These are phyloP conservation scores for Thinocorus orbignyianus DNA, from an alignment of 2,113 vertebrate genomes.

Conservation along the genomic window DNA sequence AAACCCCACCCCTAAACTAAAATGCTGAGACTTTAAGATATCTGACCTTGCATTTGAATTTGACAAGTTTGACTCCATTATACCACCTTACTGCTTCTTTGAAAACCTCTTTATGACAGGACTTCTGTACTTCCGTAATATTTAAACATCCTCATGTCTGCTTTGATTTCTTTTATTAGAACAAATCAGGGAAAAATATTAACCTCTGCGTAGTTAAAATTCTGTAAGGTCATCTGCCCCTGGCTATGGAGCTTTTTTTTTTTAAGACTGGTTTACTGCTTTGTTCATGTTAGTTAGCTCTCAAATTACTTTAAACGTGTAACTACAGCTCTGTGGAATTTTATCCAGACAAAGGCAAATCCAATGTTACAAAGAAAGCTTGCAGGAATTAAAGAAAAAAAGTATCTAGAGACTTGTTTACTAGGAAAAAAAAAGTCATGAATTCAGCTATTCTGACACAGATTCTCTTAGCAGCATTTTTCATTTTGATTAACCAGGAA, in stretches of 20 bases:
- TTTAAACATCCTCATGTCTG: not conserved
- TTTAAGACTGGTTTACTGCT: not conserved
- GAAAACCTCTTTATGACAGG: not conserved
- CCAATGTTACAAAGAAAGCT: not conserved
- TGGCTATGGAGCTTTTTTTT: not conserved
- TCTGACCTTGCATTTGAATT: not conserved
- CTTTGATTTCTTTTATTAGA: conserved; percentile 13
- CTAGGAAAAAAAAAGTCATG: not conserved
- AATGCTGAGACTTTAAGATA: not conserved
- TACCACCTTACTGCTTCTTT: not conserved
- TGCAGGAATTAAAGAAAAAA: not conserved
- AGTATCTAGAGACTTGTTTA: not conserved
- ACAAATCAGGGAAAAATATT: conserved; percentile 6
- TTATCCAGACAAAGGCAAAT: not conserved
- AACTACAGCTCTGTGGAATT: not conserved
- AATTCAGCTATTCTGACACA: not conserved
- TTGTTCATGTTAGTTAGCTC: not conserved
- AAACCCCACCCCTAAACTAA: not conserved
- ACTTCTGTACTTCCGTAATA: not conserved
- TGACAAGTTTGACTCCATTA: not conserved
- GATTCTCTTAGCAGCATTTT: not conserved
- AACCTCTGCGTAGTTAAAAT: not conserved
- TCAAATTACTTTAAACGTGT: not conserved
- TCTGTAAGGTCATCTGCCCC: conserved; percentile 3
- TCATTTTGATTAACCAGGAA: not conserved